phyloP scores from a whole-genome alignment of 2,113 vertebrate genomes.

The Pachyramphus minor region DNA sequence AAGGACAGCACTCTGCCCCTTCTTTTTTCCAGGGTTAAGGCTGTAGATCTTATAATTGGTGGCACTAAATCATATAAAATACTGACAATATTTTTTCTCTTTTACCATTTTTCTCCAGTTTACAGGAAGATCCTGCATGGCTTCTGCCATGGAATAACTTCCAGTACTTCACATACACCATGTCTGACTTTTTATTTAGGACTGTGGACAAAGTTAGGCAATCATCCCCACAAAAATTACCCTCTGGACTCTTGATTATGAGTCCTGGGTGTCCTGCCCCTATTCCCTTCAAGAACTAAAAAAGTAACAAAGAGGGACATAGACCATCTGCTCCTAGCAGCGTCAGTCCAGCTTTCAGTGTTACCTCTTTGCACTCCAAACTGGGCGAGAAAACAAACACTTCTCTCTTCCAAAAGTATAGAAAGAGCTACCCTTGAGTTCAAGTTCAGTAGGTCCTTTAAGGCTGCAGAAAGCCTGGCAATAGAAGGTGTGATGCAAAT shows the following conservation, averaged over 20 bases:
- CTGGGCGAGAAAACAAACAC: not conserved
- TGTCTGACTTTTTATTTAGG: not conserved
- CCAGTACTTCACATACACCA: not conserved
- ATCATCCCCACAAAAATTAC: not conserved
- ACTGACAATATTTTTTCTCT: not conserved
- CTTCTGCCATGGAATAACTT: not conserved
- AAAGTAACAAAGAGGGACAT: not conserved
- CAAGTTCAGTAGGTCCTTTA: not conserved
- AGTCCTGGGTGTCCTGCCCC: not conserved
- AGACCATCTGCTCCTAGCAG: not conserved
- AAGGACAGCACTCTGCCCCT: not conserved
- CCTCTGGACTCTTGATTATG: not conserved
- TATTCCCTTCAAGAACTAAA: not conserved
- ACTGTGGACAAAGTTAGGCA: not conserved
- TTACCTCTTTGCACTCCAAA: not conserved
- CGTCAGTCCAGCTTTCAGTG: not conserved
- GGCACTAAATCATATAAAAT: not conserved
- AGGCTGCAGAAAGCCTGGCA: not conserved
- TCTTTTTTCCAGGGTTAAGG: not conserved
- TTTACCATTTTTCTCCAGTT: not conserved
- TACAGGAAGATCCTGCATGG: not conserved
- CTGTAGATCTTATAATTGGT: not conserved
- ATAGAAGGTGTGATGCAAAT: conserved; percentile 2
- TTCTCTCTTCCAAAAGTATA: not conserved
- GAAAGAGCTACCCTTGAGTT: not conserved